Evolutionary conservation across 2,888 invertebrate genomes (phyloP).

Genomic region (Campaea margaritaria): DNA sequence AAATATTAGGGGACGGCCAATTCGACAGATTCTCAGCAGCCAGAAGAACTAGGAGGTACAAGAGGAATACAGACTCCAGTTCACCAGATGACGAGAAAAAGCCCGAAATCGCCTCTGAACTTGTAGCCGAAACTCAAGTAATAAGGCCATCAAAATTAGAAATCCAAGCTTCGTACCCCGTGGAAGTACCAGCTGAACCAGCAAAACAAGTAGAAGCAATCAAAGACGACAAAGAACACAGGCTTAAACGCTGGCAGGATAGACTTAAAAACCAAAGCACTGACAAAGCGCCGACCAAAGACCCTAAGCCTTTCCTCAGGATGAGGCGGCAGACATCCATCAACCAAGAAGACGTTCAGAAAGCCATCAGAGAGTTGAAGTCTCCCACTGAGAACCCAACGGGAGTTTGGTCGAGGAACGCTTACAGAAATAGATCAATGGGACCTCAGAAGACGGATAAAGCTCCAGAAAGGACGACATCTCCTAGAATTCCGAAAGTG

Average conservation of each 20-base stretch:
- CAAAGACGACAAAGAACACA: constrained; percentile 84
- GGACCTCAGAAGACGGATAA: constrained; percentile 60
- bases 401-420: constrained; percentile 85
- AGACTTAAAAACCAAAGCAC: constrained; percentile 86
- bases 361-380: constrained; percentile 87
- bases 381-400: constrained; percentile 86
- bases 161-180: constrained; percentile 81
- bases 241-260: constrained; percentile 89
- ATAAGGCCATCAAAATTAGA: constrained; percentile 81
- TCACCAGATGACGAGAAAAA: constrained; percentile 85
- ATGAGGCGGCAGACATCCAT: constrained; percentile 88
- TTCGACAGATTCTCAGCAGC: constrained; percentile 94
- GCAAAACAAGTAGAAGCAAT: constrained; percentile 69
- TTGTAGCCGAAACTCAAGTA: constrained; percentile 83
- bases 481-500: constrained; percentile 82
- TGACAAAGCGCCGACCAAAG: constrained; percentile 77
- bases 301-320: constrained; percentile 77
- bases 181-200: constrained; percentile 67
- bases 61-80: constrained; percentile 86
- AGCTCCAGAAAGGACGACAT: constrained; percentile 67
- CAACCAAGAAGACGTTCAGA: constrained; percentile 89
- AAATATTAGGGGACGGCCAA: constrained; percentile 89
- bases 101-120: constrained; percentile 68
- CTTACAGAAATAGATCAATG: constrained; percentile 67
- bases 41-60: constrained; percentile 92